Conservation (phyloP, 1,140 invertebrate species). For the Mycetomoellerius zeteki region DNA sequence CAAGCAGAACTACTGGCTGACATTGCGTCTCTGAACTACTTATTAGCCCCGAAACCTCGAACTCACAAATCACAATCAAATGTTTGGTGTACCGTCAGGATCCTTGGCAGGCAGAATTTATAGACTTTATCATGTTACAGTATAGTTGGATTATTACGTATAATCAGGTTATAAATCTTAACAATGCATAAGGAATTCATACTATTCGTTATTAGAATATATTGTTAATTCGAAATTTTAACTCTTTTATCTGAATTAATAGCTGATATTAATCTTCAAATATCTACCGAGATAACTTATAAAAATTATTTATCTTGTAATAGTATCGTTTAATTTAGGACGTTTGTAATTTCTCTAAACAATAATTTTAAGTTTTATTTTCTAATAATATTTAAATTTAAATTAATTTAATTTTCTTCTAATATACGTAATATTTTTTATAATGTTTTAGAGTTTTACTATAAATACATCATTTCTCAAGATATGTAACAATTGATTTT, state of each 20-base stretch:
- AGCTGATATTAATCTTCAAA: neutral
- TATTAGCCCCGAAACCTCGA: conserved; percentile 32
- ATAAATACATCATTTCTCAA: too few relatives aligned
- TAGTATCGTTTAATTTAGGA: neutral
- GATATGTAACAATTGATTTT: too few relatives aligned
- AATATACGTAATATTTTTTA: too few relatives aligned
- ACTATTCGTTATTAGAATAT: neutral
- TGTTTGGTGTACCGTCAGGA: neutral
- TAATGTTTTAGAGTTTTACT: too few relatives aligned
- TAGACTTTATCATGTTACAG: neutral
- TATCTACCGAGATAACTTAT: neutral
- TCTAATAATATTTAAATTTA: too few relatives aligned
- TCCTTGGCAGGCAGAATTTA: conserved; percentile 12
- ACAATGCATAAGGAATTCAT: conserved; percentile 15
- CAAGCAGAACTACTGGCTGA: conserved; percentile 24
- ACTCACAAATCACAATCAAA: conserved; percentile 51
- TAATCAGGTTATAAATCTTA: neutral
- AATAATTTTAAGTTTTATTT: neutral
- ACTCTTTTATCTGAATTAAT: neutral
- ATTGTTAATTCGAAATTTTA: too few relatives aligned
- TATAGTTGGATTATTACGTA: neutral
- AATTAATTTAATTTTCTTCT: too few relatives aligned
- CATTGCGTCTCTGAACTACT: neutral
- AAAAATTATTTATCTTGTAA: neutral
- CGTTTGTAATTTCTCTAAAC: neutral